Evolutionary conservation across 2,797 vertebrate genomes (phyloP).

Genomic region (Mormyrops boulengeri): DNA sequence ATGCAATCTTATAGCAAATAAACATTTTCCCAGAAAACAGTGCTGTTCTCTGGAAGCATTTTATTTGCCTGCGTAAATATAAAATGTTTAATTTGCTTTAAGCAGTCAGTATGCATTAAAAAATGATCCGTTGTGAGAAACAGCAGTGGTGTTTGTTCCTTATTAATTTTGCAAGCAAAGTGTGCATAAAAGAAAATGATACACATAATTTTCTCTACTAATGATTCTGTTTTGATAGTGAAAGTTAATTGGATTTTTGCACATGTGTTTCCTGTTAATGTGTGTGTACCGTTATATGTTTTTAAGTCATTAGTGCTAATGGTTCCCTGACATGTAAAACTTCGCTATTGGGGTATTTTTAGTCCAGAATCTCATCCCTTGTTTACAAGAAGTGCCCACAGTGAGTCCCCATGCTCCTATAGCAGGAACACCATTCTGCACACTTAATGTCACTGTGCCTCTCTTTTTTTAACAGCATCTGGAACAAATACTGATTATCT

Average conservation of each 20-base stretch:
- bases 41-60: conserved; percentile 14
- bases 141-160: background rate
- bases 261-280: conserved; percentile 33
- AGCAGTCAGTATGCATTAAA: background rate
- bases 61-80: conserved; percentile 9
- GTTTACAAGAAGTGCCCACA: conserved; percentile 19
- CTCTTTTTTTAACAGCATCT: conserved; percentile 9
- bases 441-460: conserved; percentile 16
- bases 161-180: conserved; percentile 16
- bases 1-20: conserved; percentile 6
- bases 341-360: conserved; percentile 31
- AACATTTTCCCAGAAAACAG: background rate
- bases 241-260: conserved; percentile 32
- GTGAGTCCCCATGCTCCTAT: background rate
- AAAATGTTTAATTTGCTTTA: background rate
- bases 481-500: conserved; percentile 15
- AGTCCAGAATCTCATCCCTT: conserved; percentile 19
- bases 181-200: conserved; percentile 19
- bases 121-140: background rate
- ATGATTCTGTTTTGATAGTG: conserved; percentile 19
- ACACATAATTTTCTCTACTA: conserved; percentile 25
- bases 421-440: conserved; percentile 15
- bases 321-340: conserved; percentile 28
- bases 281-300: conserved; percentile 29
- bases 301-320: conserved; percentile 21